phyloP scores from a whole-genome alignment of 2,113 vertebrate genomes.

The Hucho hucho region DNA sequence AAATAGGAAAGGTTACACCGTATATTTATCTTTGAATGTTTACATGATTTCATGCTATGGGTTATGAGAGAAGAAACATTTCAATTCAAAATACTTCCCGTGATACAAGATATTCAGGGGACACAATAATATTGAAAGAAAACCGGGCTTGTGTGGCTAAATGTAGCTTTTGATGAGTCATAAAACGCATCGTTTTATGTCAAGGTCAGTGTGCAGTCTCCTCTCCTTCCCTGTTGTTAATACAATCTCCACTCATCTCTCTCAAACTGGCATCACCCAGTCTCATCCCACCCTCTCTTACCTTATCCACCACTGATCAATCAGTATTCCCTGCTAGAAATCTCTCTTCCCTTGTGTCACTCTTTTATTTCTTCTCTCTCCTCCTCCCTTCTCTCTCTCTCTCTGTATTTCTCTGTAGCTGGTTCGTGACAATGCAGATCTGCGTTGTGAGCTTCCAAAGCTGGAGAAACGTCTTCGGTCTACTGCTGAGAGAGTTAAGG shows the following conservation, averaged over 20 bases:
- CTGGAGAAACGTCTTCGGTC: constrained; percentile 93
- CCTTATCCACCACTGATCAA: background rate
- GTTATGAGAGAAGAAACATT: background rate
- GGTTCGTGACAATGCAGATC: constrained; percentile 94
- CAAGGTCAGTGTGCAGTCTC: no score
- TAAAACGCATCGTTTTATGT: no score
- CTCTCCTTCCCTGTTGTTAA: background rate
- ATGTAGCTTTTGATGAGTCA: no score
- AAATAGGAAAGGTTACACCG: no score
- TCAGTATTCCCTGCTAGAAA: background rate
- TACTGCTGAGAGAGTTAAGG: constrained; percentile 91
- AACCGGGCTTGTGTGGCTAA: no score
- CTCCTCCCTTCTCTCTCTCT: background rate
- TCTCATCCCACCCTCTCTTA: background rate
- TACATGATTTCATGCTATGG: background rate
- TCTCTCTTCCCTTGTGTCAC: constrained; percentile 1
- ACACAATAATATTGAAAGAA: no score
- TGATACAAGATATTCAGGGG: background rate
- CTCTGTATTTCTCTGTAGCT: constrained; percentile 64
- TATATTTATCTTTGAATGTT: no score
- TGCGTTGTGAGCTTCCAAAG: constrained; percentile 95
- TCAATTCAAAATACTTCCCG: background rate
- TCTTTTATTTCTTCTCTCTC: background rate
- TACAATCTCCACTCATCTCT: background rate
- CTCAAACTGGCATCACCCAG: background rate